phyloP scores from a whole-genome alignment of 1,140 invertebrate genomes.

The Brachionus rubens region DNA sequence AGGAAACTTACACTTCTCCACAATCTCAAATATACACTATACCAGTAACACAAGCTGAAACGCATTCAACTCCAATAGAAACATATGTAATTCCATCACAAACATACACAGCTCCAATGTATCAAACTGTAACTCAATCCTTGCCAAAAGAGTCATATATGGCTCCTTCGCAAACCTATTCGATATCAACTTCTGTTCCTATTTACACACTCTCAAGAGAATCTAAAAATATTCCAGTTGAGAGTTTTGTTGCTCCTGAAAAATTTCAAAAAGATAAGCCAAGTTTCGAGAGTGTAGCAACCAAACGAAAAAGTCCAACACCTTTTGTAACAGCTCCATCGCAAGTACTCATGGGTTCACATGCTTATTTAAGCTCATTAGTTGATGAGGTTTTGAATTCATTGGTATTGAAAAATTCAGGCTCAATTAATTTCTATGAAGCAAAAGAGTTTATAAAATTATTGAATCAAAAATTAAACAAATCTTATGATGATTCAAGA shows the following conservation, averaged over 20 bases:
- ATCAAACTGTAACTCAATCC: too few species aligned
- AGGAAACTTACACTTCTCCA: too few species aligned
- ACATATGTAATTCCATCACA: too few species aligned
- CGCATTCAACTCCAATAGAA: too few species aligned
- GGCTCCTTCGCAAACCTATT: not conserved
- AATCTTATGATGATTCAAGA: not conserved
- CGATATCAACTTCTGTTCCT: not conserved
- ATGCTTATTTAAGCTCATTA: not conserved
- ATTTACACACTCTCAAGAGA: too few species aligned
- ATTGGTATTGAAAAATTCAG: not conserved
- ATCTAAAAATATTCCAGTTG: slow-evolving; percentile 3
- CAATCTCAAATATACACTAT: too few species aligned
- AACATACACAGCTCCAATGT: too few species aligned
- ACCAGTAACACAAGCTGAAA: too few species aligned
- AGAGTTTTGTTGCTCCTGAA: not conserved
- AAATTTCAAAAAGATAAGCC: not conserved
- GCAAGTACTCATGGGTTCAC: not conserved
- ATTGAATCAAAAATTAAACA: slow-evolving; percentile 22
- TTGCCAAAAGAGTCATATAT: not conserved
- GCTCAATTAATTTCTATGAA: slow-evolving; percentile 17
- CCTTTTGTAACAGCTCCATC: not conserved
- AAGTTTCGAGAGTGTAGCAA: not conserved
- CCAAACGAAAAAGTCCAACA: not conserved
- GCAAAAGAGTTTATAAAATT: slow-evolving; percentile 20
- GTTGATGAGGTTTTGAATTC: slow-evolving; percentile 1